Base-by-base conservation (phyloP, 2,888 invertebrate genomes). In the Pseudococcus viburni region DNA sequence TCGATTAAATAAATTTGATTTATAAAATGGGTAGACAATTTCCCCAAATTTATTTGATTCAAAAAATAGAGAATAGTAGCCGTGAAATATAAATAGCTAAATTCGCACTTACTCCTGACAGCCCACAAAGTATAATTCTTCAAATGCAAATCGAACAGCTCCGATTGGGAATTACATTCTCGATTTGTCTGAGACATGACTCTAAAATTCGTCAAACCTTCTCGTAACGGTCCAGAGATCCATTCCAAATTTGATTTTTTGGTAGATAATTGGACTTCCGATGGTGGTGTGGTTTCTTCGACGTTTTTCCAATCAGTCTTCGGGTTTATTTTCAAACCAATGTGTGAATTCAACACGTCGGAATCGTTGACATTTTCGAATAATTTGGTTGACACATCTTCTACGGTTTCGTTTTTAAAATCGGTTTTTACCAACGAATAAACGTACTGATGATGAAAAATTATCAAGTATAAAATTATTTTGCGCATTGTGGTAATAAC, bases 91-190 rank as follows among this genome's bases (percentile, higher is more conserved):
- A 33, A 33, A 33, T 33, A 33, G 26, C 3, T 2, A 33, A 33
- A 1, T 33, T 33, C 26, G 26, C 3, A 89, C 89, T 89, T 84
- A 89, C 89, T 89, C 55, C 89, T 68, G 7, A 89, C 77, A 8
- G 89, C 89, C 89, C 89, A 89, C 15, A 89, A 68, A 9, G 89
- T 89, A 19, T 89, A 68, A 73, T 89, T 89, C 46, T 89, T 77
- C n/a, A 89, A 55, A 84, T 89, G 64, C n/a, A 64, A 22, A 39
- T 88, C 88, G 88, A 89, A 89, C 5, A 89, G 39, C 8, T 59
- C 83, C 26, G 89, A 88, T 42, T 89, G 89, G 15, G 59, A 42
- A 17, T 73, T 68, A 42, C 89, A 89, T 39, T 19, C 55, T 19
- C 51, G 19, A 55, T 89, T 89, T 33, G 84, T 73, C 33, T 46